Base-by-base conservation (phyloP, 1,140 invertebrate species). In the Drosophila seguyi region DNA sequence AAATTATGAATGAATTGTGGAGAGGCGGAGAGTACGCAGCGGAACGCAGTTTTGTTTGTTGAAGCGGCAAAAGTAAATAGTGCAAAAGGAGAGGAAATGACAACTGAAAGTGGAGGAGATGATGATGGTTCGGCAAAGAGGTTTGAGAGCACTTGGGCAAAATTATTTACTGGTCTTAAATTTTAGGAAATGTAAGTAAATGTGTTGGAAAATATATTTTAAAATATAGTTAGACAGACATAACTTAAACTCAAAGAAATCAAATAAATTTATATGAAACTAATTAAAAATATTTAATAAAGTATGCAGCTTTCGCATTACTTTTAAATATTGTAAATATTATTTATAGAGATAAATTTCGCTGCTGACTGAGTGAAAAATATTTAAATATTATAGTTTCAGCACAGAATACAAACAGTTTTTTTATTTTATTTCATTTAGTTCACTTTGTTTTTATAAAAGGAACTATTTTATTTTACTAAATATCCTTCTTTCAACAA, bases 31-130 rank as follows among this genome's bases (percentile, higher is more conserved):
- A 47, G 44, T 41, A 62, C 48, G 67, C 56, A 76, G 66, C 66
- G 73, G 62, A 53, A 31, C 8, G 29, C 29, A 31, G 34, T 68
- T 80, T 73, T 80, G 84, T 88, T 87, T 87, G 84, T 88, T 88
- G 72, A 88, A 83, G 84, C 80, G 68, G 76, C 84, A 83, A 80
- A 87, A 87, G 80, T 87, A 88, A 87, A 87, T 83, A 83, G 84
- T 60, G 80, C 75, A 79, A 82, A 75, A 86, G 34, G 52, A 67
- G 47, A 63, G 59, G 69, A 83, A 87, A 76, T 66, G 75, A 72
- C 79, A 74, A 62, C 73, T 65, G 77, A 53, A 47, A 62, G 48
- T 25, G 42, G n/a, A 16, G 11, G 18, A 56, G 47, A 36, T 27
- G 22, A 36, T 18, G 27, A 36, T 18, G 34, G 11, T 41, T 11